Percentiles rank a stretch among this genome's conserved stretches.
phyloP scores from a whole-genome alignment of 53 echinoderm and acorn worm genomes.

The Temnopleurus reevesii region DNA sequence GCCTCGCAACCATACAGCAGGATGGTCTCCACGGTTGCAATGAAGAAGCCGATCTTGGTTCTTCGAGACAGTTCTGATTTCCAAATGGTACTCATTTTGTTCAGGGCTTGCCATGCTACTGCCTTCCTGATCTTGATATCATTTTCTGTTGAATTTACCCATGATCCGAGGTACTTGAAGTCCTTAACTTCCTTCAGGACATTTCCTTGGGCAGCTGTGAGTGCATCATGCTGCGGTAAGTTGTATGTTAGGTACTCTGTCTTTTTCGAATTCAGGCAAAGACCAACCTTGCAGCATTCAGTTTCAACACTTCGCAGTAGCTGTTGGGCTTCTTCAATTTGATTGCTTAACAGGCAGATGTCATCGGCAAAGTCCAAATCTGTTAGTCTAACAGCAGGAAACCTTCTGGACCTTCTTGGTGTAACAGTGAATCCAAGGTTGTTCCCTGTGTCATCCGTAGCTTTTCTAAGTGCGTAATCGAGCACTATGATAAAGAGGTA shows the following conservation, averaged over 20 bases:
- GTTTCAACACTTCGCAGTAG: background rate
- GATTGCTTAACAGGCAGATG: background rate
- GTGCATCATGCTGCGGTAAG: too few species aligned
- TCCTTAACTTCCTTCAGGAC: too few species aligned
- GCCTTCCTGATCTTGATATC: too few species aligned
- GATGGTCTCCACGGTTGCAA: too few species aligned
- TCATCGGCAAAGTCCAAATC: slow-evolving; percentile 1
- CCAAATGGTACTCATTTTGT: too few species aligned
- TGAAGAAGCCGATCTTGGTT: too few species aligned
- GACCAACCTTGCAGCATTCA: background rate
- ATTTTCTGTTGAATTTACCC: too few species aligned
- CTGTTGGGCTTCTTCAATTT: background rate
- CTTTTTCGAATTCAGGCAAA: background rate
- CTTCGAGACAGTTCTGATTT: too few species aligned
- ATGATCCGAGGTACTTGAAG: too few species aligned
- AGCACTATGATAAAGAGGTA: background rate
- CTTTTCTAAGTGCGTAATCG: background rate
- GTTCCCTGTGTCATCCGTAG: background rate
- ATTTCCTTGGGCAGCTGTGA: too few species aligned
- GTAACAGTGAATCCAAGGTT: background rate
- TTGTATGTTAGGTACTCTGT: background rate
- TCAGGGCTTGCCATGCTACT: too few species aligned
- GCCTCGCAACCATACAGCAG: too few species aligned
- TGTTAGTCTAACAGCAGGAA: background rate
- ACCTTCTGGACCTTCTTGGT: background rate